A percentile compares a stretch with the other conserved stretches of the same genome.
phyloP scores from a whole-genome alignment of 2,113 vertebrate species.

The Hypanus sabinus region DNA sequence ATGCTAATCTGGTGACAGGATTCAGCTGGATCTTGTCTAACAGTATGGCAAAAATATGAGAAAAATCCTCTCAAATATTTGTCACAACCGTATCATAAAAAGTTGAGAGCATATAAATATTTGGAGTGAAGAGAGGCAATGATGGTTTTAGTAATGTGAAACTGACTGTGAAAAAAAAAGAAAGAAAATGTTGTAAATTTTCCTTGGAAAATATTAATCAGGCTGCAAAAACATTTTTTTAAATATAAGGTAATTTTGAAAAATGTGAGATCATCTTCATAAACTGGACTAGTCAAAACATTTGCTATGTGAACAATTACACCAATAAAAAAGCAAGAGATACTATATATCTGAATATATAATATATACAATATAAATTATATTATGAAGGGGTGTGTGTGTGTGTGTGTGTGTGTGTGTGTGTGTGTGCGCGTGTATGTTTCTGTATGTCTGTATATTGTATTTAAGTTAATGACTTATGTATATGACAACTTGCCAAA shows the following conservation, averaged over 20 bases:
- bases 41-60: background rate
- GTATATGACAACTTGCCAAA: background rate
- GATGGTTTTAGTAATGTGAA: background rate
- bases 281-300: background rate
- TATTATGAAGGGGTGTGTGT: no score
- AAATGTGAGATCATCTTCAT: background rate
- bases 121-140: background rate
- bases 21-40: background rate
- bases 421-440: no score
- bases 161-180: background rate
- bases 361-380: no score
- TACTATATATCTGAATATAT: no score
- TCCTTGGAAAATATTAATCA: background rate
- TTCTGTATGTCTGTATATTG: background rate
- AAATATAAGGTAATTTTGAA: background rate
- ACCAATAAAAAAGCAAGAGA: background rate
- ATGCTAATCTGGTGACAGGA: background rate
- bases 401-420: no score
- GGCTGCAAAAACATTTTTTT: background rate
- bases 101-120: background rate
- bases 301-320: background rate
- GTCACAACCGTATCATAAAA: background rate
- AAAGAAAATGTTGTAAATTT: background rate
- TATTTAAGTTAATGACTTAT: background rate
- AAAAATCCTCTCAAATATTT: background rate